A percentile compares a stretch with the other conserved stretches of the same genome.
Conservation (phyloP, 2,888 invertebrate genomes). For the Drepanosiphum platanoidis region DNA sequence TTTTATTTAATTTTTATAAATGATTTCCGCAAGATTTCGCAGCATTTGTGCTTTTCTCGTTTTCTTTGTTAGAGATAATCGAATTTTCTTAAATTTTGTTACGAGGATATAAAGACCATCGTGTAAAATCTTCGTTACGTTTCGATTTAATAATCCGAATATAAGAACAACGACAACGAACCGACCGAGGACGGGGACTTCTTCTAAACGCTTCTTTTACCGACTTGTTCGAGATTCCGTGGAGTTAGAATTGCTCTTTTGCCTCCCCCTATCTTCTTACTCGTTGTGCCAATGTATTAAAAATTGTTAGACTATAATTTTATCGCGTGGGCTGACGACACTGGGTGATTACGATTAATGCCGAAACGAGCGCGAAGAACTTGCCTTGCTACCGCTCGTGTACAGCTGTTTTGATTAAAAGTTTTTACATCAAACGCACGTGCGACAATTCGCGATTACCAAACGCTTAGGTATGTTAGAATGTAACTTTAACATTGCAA, state of each 20-base stretch:
- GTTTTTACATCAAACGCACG: neutral
- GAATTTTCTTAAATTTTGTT: neutral
- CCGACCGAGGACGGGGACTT: conserved; percentile 64
- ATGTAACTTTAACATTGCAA: neutral
- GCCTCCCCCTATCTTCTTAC: conserved; percentile 62
- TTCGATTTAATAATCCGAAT: neutral
- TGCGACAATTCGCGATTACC: neutral
- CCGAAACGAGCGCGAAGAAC: neutral
- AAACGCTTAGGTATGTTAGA: neutral
- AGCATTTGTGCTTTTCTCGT: no score
- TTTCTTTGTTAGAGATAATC: no score
- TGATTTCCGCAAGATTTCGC: no score
- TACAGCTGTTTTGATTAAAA: neutral
- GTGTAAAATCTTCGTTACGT: neutral
- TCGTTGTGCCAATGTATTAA: conserved; percentile 62
- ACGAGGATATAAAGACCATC: neutral
- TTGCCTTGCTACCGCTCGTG: neutral
- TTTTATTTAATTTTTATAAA: no score
- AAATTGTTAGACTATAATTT: conserved; percentile 64
- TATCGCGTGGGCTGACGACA: neutral
- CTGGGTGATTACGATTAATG: neutral
- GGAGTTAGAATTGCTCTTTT: conserved; percentile 64
- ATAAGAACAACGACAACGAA: conserved; percentile 63
- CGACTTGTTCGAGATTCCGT: conserved; percentile 66
- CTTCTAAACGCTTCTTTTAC: conserved; percentile 64